Evolutionary conservation across 2,888 invertebrate genomes (phyloP), one percentile per base, ranked within the genome.

Genomic region (Nasonovia ribisnigri): DNA sequence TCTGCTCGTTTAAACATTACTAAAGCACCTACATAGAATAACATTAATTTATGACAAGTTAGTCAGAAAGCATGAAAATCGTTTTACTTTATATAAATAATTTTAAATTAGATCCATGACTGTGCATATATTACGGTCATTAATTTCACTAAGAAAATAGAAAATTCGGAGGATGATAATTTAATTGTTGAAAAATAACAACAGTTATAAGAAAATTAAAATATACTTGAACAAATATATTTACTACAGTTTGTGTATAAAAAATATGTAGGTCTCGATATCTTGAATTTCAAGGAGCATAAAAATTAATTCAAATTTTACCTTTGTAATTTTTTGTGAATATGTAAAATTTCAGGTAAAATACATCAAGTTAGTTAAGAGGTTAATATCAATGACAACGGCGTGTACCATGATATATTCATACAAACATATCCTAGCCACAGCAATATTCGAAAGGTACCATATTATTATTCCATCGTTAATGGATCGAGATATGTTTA

Each of bases 71-170:
- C 43, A 43, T 46, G 43, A n/a, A 46, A 86, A 91, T 57, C 43
- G 57, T 91, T 43, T 46, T 24, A 54, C 11, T 86, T 91, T 43
- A 91, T 84, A 29, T 42, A 42, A 84, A 91, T 48, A 26, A 57
- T 91, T 91, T 91, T 84, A 91, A 91, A 91, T 91, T 91, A 86
- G 57, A 20, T 86, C 86, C 91, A 43, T 84, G 67, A 67, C 90
- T 46, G 43, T 36, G 90, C 67, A 90, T 90, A 90, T 8, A 90
- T 90, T 67, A 67, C 36, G 5, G 46, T 67, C n/a, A 48, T 90
- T 67, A 90, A 67, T 90, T 90, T 24, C 13, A 24, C 2, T 57
- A 86, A 46, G 29, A 86, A 86, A 86, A 46, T 36, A 42, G 11
- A 13, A 86, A 54, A 36, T 36, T 54, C 1, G 10, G 20, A 88